These are phyloP conservation scores for Chymomyza procnemis DNA, from an alignment of 2,888 invertebrate species.

Conservation along the genomic window DNA sequence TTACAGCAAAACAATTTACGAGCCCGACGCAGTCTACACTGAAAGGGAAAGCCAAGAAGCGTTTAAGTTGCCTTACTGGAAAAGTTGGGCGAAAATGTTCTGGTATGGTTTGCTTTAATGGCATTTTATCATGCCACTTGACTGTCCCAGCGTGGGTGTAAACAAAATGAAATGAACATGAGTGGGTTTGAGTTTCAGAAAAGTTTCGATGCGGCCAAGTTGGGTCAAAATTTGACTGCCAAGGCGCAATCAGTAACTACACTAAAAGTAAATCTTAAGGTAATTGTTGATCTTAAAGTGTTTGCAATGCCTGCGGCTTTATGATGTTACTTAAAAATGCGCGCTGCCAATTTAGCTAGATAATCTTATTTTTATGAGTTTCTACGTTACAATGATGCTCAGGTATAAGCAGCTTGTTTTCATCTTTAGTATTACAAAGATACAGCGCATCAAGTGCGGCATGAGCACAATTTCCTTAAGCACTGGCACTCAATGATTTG, in stretches of 20 bases:
- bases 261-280: neutral
- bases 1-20: slow-evolving; percentile 24
- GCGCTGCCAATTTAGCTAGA: slow-evolving; percentile 13
- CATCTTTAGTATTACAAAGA: too few relatives aligned
- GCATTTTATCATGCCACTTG: slow-evolving; percentile 29
- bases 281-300: neutral
- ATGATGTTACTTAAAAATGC: slow-evolving; percentile 7
- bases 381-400: neutral
- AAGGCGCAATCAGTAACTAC: neutral
- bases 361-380: slow-evolving; percentile 28
- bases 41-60: slow-evolving; percentile 24
- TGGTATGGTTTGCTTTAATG: slow-evolving; percentile 22
- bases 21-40: neutral
- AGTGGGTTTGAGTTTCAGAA: neutral
- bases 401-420: neutral
- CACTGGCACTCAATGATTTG: slow-evolving; percentile 23
- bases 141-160: slow-evolving; percentile 4
- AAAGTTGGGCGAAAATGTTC: neutral
- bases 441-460: neutral
- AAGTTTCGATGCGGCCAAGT: neutral
- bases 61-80: slow-evolving; percentile 16
- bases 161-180: neutral
- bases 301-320: neutral
- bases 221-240: neutral
- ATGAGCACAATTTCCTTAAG: slow-evolving; percentile 12